A percentile compares a stretch with the other conserved stretches of the same genome.
These are phyloP conservation scores for Argyresthia goedartella DNA, from an alignment of 2,888 invertebrate genomes.

Conservation along the genomic window DNA sequence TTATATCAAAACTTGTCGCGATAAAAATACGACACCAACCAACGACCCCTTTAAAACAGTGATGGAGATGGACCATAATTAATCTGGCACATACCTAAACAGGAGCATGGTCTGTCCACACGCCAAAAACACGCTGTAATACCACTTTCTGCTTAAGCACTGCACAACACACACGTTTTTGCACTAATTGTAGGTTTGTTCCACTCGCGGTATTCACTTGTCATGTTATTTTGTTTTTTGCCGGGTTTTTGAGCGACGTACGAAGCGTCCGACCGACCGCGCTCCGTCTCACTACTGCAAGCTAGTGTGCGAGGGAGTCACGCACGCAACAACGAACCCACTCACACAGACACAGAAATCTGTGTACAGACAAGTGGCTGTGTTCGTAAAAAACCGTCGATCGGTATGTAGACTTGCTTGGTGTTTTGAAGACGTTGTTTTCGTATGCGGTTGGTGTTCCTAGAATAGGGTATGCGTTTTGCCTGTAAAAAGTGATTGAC, in stretches of 20 bases:
- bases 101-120: constrained; percentile 49
- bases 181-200: constrained; percentile 62
- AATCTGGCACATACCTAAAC: constrained; percentile 66
- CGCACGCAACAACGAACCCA: constrained; percentile 30
- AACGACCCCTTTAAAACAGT: constrained; percentile 46
- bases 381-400: constrained; percentile 64
- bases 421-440: constrained; percentile 44
- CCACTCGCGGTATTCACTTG: constrained; percentile 63
- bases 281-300: constrained; percentile 36
- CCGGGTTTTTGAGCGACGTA: constrained; percentile 40
- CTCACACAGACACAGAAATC: constrained; percentile 17
- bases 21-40: constrained; percentile 36
- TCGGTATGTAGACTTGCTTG: constrained; percentile 62
- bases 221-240: constrained; percentile 64
- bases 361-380: constrained; percentile 38
- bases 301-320: constrained; percentile 40
- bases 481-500: constrained; percentile 1
- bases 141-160: constrained; percentile 54
- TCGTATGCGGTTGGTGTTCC: constrained; percentile 65
- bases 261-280: constrained; percentile 29
- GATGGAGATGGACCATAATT: constrained; percentile 64
- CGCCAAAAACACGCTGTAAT: constrained; percentile 55
- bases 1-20: constrained; percentile 32
- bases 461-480: constrained; percentile 20
- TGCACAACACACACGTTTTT: constrained; percentile 58